Evolutionary conservation across 2,888 invertebrate species (phyloP).

Genomic region (Parascotia fuliginaria): DNA sequence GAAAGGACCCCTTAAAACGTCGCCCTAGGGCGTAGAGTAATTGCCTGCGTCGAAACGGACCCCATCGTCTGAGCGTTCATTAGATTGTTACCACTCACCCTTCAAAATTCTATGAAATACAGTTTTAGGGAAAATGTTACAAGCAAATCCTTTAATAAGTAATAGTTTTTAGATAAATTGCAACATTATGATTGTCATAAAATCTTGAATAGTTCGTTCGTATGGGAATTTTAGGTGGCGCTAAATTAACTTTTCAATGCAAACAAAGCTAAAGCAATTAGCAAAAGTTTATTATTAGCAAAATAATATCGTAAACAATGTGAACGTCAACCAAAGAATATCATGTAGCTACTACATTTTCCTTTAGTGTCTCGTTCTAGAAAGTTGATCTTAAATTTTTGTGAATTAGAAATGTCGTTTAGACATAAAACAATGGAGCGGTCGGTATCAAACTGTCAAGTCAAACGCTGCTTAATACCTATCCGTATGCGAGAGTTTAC

Average conservation of each 20-base stretch:
- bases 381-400: conserved; percentile 38
- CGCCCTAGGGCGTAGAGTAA: conserved; percentile 67
- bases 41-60: conserved; percentile 56
- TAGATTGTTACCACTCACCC: conserved; percentile 63
- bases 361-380: conserved; percentile 23
- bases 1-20: conserved; percentile 52
- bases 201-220: conserved; percentile 27
- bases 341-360: conserved; percentile 25
- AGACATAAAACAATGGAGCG: conserved; percentile 56
- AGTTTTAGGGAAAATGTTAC: conserved; percentile 27
- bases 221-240: conserved; percentile 34
- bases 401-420: conserved; percentile 42
- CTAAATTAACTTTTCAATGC: conserved; percentile 46
- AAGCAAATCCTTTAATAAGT: conserved; percentile 27
- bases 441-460: conserved; percentile 50
- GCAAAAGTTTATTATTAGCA: conserved; percentile 40
- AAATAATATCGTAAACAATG: conserved; percentile 41
- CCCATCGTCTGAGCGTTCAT: conserved; percentile 57
- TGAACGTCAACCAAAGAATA: conserved; percentile 31
- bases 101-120: conserved; percentile 23
- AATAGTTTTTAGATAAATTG: conserved; percentile 24
- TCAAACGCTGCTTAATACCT: conserved; percentile 35
- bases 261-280: conserved; percentile 48
- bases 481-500: conserved; percentile 67
- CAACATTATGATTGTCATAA: conserved; percentile 30